Evolutionary conservation across 2,888 invertebrate genomes (phyloP).

Genomic region (Stegophylla sp.): DNA sequence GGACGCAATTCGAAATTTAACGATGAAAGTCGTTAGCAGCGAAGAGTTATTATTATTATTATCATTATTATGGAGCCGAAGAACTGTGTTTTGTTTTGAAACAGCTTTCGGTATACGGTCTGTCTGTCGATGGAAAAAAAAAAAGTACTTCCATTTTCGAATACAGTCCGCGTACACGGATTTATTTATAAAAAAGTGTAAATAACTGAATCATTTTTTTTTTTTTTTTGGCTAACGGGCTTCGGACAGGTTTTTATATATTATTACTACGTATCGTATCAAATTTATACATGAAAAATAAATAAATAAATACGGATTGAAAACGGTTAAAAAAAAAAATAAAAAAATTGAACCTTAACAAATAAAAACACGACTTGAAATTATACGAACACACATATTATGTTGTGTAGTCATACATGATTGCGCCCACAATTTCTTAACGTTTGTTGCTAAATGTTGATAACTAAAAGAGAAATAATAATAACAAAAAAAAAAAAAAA

Average conservation of each 20-base stretch:
- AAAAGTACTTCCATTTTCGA: constrained; percentile 17
- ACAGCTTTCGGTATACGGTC: neutral
- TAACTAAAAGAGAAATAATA: no score
- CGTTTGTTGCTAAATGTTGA: constrained; percentile 16
- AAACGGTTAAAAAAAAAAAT: neutral
- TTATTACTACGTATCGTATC: constrained; percentile 22
- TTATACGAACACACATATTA: neutral
- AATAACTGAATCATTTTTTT: constrained; percentile 24
- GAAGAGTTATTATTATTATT: neutral
- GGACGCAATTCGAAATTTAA: constrained; percentile 12
- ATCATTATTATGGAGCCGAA: neutral
- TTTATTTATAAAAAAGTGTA: constrained; percentile 22
- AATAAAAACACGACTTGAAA: no score
- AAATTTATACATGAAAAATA: neutral
- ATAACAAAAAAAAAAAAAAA: neutral
- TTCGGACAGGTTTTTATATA: constrained; percentile 10
- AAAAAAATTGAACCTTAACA: neutral
- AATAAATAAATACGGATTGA: neutral
- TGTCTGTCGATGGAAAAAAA: neutral
- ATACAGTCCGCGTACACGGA: constrained; percentile 23
- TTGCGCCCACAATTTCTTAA: constrained; percentile 33
- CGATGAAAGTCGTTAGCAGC: constrained; percentile 11
- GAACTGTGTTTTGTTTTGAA: constrained; percentile 10
- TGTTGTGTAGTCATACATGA: constrained; percentile 18
- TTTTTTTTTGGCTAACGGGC: constrained; percentile 22